Evolutionary conservation across 37 sponge, comb jelly and placozoan species (phyloP).

Genomic region (Halichondria panicea): DNA sequence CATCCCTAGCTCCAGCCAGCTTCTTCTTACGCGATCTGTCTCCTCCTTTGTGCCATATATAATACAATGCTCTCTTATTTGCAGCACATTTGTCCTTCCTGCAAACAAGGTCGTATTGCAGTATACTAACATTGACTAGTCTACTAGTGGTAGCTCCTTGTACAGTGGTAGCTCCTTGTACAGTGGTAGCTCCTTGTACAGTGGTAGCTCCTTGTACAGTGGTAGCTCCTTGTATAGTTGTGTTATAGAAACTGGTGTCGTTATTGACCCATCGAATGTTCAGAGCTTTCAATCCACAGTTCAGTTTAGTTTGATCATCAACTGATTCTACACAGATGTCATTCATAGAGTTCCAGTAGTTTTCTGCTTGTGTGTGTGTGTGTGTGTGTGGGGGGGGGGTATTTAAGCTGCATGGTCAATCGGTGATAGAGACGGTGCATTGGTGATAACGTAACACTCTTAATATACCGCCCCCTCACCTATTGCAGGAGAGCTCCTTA

Average conservation of each 20-base stretch:
- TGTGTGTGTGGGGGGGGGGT: no score
- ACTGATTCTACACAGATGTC: background rate
- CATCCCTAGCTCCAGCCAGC: conserved; percentile 20
- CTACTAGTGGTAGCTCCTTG: no score
- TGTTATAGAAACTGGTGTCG: background rate
- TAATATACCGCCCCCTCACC: background rate
- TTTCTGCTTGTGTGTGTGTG: no score
- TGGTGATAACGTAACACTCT: background rate
- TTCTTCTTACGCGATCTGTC: background rate
- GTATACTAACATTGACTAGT: conserved; percentile 29
- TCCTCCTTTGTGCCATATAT: conserved; percentile 57
- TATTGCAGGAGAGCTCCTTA: conserved; percentile 15
- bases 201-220: no score
- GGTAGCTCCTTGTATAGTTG: conserved; percentile 12
- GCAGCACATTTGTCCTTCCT: conserved; percentile 3
- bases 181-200: no score
- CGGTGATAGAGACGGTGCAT: no score
- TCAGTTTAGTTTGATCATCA: conserved; percentile 56
- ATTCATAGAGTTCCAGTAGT: conserved; percentile 45
- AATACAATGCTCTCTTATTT: background rate
- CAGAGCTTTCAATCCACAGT: conserved; percentile 40
- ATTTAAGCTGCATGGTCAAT: no score
- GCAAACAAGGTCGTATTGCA: conserved; percentile 37
- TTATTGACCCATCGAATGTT: conserved; percentile 13
- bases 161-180: no score